Conservation (phyloP, 2,113 vertebrate species). For the Echinops telfairi region DNA sequence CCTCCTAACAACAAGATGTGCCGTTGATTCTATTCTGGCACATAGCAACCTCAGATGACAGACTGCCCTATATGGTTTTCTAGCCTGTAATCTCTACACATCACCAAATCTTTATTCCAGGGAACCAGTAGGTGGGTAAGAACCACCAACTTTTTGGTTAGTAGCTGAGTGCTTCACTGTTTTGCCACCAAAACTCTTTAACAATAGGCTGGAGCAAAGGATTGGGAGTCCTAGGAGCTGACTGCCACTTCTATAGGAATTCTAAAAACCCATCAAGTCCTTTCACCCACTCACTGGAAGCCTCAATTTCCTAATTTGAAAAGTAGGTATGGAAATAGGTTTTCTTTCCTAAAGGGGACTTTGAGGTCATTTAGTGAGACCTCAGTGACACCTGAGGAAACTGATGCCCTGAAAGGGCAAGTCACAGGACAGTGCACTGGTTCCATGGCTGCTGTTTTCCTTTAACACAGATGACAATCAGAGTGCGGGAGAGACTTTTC, state of each 20-base stretch:
- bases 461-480: background rate
- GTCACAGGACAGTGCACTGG: too few species aligned
- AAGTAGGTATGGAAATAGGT: background rate
- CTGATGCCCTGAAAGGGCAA: constrained; percentile 23
- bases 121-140: too few species aligned
- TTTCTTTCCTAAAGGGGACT: background rate
- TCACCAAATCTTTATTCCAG: too few species aligned
- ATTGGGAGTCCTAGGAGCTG: background rate
- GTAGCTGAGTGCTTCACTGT: too few species aligned
- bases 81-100: too few species aligned
- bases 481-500: background rate
- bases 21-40: background rate
- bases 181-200: background rate
- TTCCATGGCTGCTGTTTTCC: too few species aligned
- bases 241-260: background rate
- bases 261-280: background rate
- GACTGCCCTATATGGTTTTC: too few species aligned
- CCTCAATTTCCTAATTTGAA: background rate
- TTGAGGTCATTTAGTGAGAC: background rate
- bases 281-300: background rate
- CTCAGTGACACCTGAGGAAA: constrained; percentile 31
- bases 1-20: background rate
- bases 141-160: too few species aligned
- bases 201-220: background rate
- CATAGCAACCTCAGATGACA: background rate